These are phyloP conservation scores for Leptopilina boulardi DNA, from an alignment of 1,140 invertebrate species.

Conservation along the genomic window DNA sequence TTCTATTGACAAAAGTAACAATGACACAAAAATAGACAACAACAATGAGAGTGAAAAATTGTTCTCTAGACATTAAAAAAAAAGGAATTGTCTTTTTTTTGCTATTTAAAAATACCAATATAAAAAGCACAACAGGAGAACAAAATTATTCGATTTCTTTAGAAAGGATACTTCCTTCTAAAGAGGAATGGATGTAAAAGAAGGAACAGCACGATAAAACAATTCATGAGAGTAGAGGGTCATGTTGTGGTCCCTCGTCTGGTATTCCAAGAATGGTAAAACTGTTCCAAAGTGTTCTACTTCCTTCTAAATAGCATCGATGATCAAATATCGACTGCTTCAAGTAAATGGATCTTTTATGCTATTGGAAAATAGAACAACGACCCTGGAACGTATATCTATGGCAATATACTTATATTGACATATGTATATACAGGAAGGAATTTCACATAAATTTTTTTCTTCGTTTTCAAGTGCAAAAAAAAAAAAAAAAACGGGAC, in stretches of 20 bases:
- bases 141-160: constrained; percentile 4
- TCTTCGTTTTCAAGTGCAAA: no score
- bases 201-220: constrained; percentile 26
- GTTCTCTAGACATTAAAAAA: not conserved
- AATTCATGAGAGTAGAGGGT: constrained; percentile 18
- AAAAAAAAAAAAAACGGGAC: no score
- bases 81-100: not conserved
- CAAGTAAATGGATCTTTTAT: constrained; percentile 15
- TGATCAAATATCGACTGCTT: not conserved
- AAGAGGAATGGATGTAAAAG: constrained; percentile 9
- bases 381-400: not conserved
- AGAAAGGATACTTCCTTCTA: not conserved
- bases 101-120: not conserved
- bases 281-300: constrained; percentile 13
- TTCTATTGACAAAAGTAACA: not conserved
- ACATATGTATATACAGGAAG: no score
- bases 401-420: no score
- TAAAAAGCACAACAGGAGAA: not conserved
- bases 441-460: no score
- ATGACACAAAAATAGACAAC: not conserved
- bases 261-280: constrained; percentile 17
- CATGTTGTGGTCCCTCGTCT: constrained; percentile 19
- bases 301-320: constrained; percentile 25
- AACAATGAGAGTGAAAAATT: not conserved
- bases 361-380: not conserved